phyloP scores from a whole-genome alignment of 2,888 invertebrate species.

The Elmis aenea region DNA sequence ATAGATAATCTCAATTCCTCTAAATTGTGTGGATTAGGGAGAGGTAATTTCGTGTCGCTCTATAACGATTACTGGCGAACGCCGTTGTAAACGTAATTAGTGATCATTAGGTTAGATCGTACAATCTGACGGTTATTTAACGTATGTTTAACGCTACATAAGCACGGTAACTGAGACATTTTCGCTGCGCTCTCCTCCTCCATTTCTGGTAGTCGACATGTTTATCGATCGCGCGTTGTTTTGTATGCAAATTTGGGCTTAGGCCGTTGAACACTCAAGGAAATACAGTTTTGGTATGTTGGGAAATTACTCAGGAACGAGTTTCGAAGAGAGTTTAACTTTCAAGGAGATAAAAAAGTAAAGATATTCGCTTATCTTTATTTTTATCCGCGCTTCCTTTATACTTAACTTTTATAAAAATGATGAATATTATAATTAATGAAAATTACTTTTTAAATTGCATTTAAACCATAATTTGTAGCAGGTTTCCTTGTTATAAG shows the following conservation, averaged over 20 bases:
- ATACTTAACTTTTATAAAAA: conserved; percentile 14
- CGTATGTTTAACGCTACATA: conserved; percentile 15
- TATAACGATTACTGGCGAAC: conserved; percentile 21
- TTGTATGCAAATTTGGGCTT: conserved; percentile 22
- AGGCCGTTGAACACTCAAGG: conserved; percentile 29
- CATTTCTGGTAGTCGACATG: conserved; percentile 5
- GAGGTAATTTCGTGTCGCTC: conserved; percentile 13
- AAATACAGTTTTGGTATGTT: conserved; percentile 36
- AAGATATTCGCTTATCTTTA: conserved; percentile 19
- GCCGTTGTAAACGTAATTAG: conserved; percentile 18
- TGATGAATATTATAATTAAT: conserved; percentile 23
- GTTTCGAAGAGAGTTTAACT: conserved; percentile 32
- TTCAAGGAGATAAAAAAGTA: conserved; percentile 18
- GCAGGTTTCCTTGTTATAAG: conserved; percentile 14
- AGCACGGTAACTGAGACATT: conserved; percentile 8
- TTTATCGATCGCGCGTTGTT: conserved; percentile 19
- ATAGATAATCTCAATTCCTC: background rate
- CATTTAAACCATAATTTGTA: conserved; percentile 19
- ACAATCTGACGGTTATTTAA: conserved; percentile 16
- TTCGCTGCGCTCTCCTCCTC: conserved; percentile 11
- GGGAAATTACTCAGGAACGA: conserved; percentile 35
- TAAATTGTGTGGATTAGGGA: conserved; percentile 7
- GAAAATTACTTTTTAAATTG: conserved; percentile 21
- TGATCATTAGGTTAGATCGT: conserved; percentile 21
- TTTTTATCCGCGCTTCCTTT: conserved; percentile 11